Evolutionary conservation across 2,113 vertebrate genomes (phyloP).

Genomic region (Sorex fumeus): DNA sequence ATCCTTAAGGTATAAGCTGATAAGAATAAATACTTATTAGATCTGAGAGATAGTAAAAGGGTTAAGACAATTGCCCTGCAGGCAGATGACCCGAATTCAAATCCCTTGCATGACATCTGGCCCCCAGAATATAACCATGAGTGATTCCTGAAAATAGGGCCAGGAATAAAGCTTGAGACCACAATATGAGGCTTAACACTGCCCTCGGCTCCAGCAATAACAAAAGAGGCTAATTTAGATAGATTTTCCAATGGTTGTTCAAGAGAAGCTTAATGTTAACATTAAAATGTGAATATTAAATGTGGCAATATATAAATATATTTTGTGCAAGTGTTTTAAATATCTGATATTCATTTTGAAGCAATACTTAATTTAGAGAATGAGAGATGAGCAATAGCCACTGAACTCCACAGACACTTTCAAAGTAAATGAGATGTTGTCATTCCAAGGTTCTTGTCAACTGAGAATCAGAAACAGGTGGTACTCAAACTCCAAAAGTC

Average conservation of each 20-base stretch:
- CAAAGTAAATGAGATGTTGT: constrained; percentile 22
- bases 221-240: neutral
- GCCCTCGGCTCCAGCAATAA: too few relatives aligned
- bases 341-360: neutral
- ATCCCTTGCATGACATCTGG: too few relatives aligned
- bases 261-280: neutral
- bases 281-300: neutral
- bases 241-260: neutral
- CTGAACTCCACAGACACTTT: neutral
- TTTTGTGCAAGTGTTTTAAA: neutral
- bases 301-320: neutral
- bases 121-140: too few relatives aligned
- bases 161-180: too few relatives aligned
- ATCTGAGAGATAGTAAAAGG: too few relatives aligned
- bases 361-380: neutral
- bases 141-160: too few relatives aligned
- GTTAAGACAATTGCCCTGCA: too few relatives aligned
- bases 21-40: too few relatives aligned
- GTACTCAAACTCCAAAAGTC: neutral
- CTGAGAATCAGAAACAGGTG: neutral
- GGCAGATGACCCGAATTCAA: too few relatives aligned
- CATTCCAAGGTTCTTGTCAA: constrained; percentile 39
- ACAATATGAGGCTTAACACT: too few relatives aligned
- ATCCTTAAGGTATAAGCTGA: neutral
- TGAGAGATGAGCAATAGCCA: neutral